Evolutionary conservation across 2,797 vertebrate genomes (phyloP), one percentile per base, ranked within the genome.

Genomic region (Helicolenus hilgendorfi): DNA sequence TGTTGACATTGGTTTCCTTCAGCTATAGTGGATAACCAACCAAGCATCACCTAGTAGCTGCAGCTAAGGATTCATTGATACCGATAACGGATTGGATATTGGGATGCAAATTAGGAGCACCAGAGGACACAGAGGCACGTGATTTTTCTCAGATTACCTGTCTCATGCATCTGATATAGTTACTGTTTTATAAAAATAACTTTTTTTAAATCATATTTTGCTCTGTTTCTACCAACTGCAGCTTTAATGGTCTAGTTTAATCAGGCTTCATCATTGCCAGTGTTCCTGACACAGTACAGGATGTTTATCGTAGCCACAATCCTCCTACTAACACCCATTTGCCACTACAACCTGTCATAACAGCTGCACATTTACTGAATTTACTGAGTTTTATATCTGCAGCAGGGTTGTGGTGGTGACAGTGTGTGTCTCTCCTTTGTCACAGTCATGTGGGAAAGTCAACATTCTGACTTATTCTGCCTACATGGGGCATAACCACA

Each of bases 331-430:
- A 62, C 71, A 65, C 58, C 27, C 27, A 26, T 33, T 55, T 31
- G 3, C 8, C 49, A 59, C 29, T 18, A 59, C 26, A 75, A 41
- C 24, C 60, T 83, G 55, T 83, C 11, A 56, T 68, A 29, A 67
- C 18, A 60, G 53, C 20, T 0, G 0, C 31, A 83, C 91, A 92
- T 92, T 91, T 90, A 79, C 83, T 82, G 86, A 86, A 93, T n/a
- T n/a, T n/a, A n/a, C n/a, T n/a, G n/a, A n/a, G 68, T 72, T 81
- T 64, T 71, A 88, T 74, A 92, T 86, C 83, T 75, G 82, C 63
- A 85, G 85, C 85, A 36, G 68, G 59, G 56, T 83, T 79, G 65
- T 58, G 6, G 41, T 84, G 73, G 79, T n/a, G 38, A 49, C 18
- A 2, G 45, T 77, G 4, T 10, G 5, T 24, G 2, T 26, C 13